Evolutionary conservation across 2,888 invertebrate species (phyloP).

Genomic region (Protophormia terraenovae): DNA sequence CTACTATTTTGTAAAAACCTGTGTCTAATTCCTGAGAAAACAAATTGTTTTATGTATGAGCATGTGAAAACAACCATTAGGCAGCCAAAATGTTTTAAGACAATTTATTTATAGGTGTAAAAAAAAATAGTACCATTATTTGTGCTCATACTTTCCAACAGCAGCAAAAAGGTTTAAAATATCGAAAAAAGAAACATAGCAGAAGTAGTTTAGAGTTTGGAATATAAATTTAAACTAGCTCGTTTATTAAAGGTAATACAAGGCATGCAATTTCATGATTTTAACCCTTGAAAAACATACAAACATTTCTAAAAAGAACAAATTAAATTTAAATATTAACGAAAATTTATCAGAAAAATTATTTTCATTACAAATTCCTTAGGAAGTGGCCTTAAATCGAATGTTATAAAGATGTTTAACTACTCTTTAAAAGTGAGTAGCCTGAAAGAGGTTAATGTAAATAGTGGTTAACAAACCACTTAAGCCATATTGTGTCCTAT

Average conservation of each 20-base stretch:
- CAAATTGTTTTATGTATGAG: slow-evolving; percentile 14
- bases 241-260: slow-evolving; percentile 18
- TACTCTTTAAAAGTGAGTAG: background rate
- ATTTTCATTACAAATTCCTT: no score
- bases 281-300: background rate
- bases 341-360: no score
- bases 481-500: slow-evolving; percentile 7
- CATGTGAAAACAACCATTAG: background rate
- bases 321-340: background rate
- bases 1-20: background rate
- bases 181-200: background rate
- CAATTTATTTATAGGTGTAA: background rate
- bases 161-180: background rate
- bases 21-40: slow-evolving; percentile 8
- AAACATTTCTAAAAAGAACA: background rate
- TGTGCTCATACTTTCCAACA: background rate
- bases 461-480: slow-evolving; percentile 29
- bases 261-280: slow-evolving; percentile 22
- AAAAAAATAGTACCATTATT: background rate
- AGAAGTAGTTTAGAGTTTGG: background rate
- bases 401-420: no score
- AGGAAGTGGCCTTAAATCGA: no score
- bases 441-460: background rate
- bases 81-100: background rate
- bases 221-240: background rate